Conservation (phyloP, 2,797 vertebrate genomes). For the Lacerta viridis region DNA sequence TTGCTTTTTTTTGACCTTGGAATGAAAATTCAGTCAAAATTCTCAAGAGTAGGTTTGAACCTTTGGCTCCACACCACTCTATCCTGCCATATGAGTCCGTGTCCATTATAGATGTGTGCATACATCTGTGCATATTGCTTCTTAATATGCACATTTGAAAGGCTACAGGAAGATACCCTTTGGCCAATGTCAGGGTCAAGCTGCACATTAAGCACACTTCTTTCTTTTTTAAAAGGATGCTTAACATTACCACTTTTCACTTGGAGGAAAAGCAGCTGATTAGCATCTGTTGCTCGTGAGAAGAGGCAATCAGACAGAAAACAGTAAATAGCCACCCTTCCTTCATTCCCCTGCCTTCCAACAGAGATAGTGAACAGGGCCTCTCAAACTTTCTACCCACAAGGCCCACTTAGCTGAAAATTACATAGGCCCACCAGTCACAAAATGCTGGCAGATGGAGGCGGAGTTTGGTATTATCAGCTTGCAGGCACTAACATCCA, state of each 20-base stretch:
- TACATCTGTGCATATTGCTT: neutral
- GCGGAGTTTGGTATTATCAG: too few relatives aligned
- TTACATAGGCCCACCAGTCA: too few relatives aligned
- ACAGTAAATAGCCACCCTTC: too few relatives aligned
- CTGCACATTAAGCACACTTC: neutral
- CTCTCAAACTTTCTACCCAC: too few relatives aligned
- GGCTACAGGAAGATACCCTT: neutral
- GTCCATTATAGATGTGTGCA: neutral
- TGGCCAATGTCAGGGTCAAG: neutral
- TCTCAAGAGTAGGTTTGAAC: neutral
- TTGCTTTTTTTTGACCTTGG: neutral
- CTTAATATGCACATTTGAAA: neutral
- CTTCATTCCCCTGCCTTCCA: too few relatives aligned
- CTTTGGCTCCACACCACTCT: neutral
- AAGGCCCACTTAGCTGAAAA: too few relatives aligned
- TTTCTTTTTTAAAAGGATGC: neutral
- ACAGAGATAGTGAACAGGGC: too few relatives aligned
- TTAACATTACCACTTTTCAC: too few relatives aligned
- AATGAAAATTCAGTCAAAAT: neutral
- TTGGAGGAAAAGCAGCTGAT: neutral
- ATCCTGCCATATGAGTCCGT: neutral
- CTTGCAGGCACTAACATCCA: too few relatives aligned
- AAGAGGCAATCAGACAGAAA: neutral
- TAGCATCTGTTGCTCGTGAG: neutral
- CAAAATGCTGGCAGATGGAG: too few relatives aligned